A percentile compares a stretch with the other conserved stretches of the same genome.
phyloP scores from a whole-genome alignment of 2,113 vertebrate species.

The Misgurnus mizolepis region DNA sequence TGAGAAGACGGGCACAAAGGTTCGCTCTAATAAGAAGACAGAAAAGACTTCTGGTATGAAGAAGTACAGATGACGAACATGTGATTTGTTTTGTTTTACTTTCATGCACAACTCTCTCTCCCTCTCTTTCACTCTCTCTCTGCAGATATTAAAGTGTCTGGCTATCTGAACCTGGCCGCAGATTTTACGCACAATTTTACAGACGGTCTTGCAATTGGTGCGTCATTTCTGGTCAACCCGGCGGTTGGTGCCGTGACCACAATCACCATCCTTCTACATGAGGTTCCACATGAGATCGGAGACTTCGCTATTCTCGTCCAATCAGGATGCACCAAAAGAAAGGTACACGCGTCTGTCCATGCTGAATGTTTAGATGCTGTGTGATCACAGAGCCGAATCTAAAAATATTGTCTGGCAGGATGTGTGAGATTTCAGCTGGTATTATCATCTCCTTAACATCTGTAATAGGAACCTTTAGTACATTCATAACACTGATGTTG shows the following conservation, averaged over 20 bases:
- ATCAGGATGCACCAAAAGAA: slow-evolving; percentile 89
- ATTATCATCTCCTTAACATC: too few relatives aligned
- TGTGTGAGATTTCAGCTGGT: too few relatives aligned
- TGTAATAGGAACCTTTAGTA: not conserved
- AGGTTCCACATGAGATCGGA: slow-evolving; percentile 92
- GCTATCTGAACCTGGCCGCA: slow-evolving; percentile 88
- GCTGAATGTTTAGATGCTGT: not conserved
- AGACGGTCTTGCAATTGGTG: slow-evolving; percentile 88
- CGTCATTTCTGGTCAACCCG: slow-evolving; percentile 83
- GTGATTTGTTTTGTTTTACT: not conserved
- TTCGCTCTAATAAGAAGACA: slow-evolving; percentile 53
- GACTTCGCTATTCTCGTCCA: slow-evolving; percentile 93
- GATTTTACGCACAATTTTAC: slow-evolving; percentile 93
- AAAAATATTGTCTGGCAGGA: too few relatives aligned
- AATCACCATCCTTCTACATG: slow-evolving; percentile 88
- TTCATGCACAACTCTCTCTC: not conserved
- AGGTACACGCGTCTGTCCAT: slow-evolving; percentile 69
- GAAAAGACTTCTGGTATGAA: slow-evolving; percentile 61
- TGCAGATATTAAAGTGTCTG: slow-evolving; percentile 85
- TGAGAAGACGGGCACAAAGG: slow-evolving; percentile 46
- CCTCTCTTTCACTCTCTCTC: not conserved
- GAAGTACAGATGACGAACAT: not conserved
- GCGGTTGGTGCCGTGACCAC: slow-evolving; percentile 84
- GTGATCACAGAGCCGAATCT: too few relatives aligned
- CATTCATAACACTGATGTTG: too few relatives aligned